Base-by-base conservation (phyloP, 2,797 vertebrate genomes). In the Taenioides sp. region DNA sequence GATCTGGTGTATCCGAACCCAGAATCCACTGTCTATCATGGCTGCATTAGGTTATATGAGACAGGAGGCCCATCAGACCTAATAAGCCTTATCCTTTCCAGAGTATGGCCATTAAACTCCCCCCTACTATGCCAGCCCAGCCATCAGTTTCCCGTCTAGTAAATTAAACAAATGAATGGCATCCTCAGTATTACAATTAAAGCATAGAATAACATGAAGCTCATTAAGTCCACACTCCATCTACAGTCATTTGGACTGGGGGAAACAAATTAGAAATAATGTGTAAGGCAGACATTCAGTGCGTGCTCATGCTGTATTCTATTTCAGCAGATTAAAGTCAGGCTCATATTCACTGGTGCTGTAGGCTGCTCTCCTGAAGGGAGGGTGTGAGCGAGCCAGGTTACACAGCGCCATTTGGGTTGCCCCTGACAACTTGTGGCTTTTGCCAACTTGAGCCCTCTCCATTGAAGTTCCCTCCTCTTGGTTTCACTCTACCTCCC, bases 51-150 rank as follows among this genome's bases (percentile, higher is more conserved):
- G 89, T 88, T 89, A 90, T 91, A 91, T 75, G 90, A 93, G 92
- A 92, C 90, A 91, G 88, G 89, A 91, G 90, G 86, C 80, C 87
- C 88, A 91, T 93, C 92, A 90, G 92, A 89, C 85, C 88, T 92
- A 93, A 93, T 93, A 91, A 90, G 89, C 88, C 89, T 93, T 86
- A 92, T 93, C 90, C 87, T 82, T 88, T 91, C 83, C 88, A 89
- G 90, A 90, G 85, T 84, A 92, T 80, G 71, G 87, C 91, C 87
- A 91, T 92, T 91, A 91, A 89, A 87, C 75, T 62, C 77, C 77
- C 75, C 79, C 77, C 78, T 63, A 74, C 83, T 75, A 86, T 67
- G 81, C 80, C 70, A 76, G 74, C 74, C 55, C 66, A 78, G 82
- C 69, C 86, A 88, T 90, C 88, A 86, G 82, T 82, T 83, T 82